Conservation (phyloP, 2,888 invertebrate genomes). For the Cryptophagus acutangulus region DNA sequence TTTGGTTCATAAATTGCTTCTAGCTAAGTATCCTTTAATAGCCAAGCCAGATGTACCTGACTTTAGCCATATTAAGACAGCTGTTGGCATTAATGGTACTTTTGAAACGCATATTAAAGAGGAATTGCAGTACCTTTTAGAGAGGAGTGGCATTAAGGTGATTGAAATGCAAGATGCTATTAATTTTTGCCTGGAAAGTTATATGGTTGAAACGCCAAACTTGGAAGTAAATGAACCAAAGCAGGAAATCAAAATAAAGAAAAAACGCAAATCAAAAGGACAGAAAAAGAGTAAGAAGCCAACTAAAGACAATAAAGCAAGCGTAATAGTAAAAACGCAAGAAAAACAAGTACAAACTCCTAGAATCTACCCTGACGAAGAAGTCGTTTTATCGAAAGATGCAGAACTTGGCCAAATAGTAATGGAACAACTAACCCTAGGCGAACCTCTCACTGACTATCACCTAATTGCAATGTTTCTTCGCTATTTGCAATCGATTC, state of each 20-base stretch:
- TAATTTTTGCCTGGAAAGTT: slow-evolving; percentile 54
- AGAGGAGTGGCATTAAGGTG: slow-evolving; percentile 32
- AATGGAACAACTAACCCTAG: slow-evolving; percentile 53
- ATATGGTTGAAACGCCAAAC: slow-evolving; percentile 52
- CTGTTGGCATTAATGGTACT: slow-evolving; percentile 40
- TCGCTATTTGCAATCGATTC: slow-evolving; percentile 55
- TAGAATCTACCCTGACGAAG: slow-evolving; percentile 55
- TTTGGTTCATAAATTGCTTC: slow-evolving; percentile 39
- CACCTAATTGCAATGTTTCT: slow-evolving; percentile 56
- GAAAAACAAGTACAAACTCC: slow-evolving; percentile 66
- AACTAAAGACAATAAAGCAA: slow-evolving; percentile 10
- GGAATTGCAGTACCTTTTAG: slow-evolving; percentile 36
- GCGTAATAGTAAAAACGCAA: no score
- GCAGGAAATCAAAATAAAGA: slow-evolving; percentile 31
- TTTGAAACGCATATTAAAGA: slow-evolving; percentile 31
- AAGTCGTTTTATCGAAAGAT: slow-evolving; percentile 49
- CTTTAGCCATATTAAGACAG: slow-evolving; percentile 34
- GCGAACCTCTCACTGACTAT: slow-evolving; percentile 50
- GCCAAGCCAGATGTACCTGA: slow-evolving; percentile 29
- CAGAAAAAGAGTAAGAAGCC: slow-evolving; percentile 21
- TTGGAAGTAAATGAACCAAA: slow-evolving; percentile 46
- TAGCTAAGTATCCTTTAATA: slow-evolving; percentile 40
- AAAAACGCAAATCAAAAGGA: slow-evolving; percentile 42
- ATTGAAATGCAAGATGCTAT: slow-evolving; percentile 48
- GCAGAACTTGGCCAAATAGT: slow-evolving; percentile 56